Percentiles rank a stretch among this genome's conserved stretches.
Evolutionary conservation across 2,888 invertebrate species (phyloP).

Genomic region (Zele albiditarsus): DNA sequence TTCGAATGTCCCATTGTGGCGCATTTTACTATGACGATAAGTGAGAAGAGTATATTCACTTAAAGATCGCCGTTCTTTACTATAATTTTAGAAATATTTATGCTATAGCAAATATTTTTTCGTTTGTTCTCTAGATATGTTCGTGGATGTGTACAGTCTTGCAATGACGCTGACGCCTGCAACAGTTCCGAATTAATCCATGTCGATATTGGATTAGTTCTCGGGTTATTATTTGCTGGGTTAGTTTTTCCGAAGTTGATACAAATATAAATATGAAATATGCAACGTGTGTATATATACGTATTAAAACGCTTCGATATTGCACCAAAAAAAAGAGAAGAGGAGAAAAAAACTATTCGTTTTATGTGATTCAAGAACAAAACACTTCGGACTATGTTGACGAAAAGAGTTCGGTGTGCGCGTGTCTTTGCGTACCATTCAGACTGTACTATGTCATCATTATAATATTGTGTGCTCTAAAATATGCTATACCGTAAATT

Average conservation of each 20-base stretch:
- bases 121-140: conserved; percentile 80
- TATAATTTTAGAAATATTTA: too few relatives aligned
- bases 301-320: neutral
- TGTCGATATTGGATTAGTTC: neutral
- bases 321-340: neutral
- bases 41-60: conserved; percentile 72
- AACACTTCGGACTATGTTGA: neutral
- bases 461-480: conserved; percentile 8
- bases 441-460: conserved; percentile 1
- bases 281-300: neutral
- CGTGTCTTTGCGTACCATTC: conserved; percentile 15
- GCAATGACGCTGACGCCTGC: conserved; percentile 94
- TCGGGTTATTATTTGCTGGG: neutral
- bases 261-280: neutral
- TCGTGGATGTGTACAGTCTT: conserved; percentile 94
- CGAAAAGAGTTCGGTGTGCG: neutral
- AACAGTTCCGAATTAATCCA: conserved; percentile 72
- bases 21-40: conserved; percentile 91
- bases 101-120: neutral
- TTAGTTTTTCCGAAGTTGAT: neutral
- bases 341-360: neutral
- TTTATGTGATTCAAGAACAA: neutral
- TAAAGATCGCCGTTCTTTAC: too few relatives aligned
- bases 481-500: conserved; percentile 16
- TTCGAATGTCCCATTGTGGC: conserved; percentile 98